Conservation (phyloP, 2,888 invertebrate species). For the Caenorhabditis imperialis region DNA sequence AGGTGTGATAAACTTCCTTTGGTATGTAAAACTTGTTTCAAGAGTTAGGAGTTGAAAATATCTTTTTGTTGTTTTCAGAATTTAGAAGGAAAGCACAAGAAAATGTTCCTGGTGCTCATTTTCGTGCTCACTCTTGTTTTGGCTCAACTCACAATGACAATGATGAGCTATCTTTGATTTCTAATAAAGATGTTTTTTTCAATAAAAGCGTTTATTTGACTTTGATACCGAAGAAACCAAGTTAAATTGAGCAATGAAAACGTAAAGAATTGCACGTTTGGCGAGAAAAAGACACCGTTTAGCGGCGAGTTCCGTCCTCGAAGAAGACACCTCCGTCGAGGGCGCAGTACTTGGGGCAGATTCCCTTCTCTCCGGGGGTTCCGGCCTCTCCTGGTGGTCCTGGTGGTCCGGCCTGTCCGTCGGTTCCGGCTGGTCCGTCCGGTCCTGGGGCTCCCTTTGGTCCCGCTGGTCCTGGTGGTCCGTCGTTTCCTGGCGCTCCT, state of each 20-base stretch:
- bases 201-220: conserved; percentile 7
- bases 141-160: conserved; percentile 5
- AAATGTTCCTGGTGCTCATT: conserved; percentile 23
- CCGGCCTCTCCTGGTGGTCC: conserved; percentile 70
- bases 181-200: neutral
- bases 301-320: conserved; percentile 72
- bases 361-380: conserved; percentile 68
- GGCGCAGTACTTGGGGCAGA: conserved; percentile 67
- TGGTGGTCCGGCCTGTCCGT: conserved; percentile 69
- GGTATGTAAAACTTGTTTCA: neutral
- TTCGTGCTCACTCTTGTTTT: conserved; percentile 15
- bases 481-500: conserved; percentile 71
- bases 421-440: conserved; percentile 67
- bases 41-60: too few species aligned
- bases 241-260: neutral
- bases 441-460: conserved; percentile 71
- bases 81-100: conserved; percentile 3
- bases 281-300: conserved; percentile 57
- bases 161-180: conserved; percentile 31
- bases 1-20: conserved; percentile 44
- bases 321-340: conserved; percentile 74
- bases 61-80: too few species aligned
- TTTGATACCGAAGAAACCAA: neutral
- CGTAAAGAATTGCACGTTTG: conserved; percentile 37
- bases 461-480: conserved; percentile 73